A percentile compares a stretch with the other conserved stretches of the same genome.
phyloP scores from a whole-genome alignment of 2,113 vertebrate species.

The Phaethon lepturus region DNA sequence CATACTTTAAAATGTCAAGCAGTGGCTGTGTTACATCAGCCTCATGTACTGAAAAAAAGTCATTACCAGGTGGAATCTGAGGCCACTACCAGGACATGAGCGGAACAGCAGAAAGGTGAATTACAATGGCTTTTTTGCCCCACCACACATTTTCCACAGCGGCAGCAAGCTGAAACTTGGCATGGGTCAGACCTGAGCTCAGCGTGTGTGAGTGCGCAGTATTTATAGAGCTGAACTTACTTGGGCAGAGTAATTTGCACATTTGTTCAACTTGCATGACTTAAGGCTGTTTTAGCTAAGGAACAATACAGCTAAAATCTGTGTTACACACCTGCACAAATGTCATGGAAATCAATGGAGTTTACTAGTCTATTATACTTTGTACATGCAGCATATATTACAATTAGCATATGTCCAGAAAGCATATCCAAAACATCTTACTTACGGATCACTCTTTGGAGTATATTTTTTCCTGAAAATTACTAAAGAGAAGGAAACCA shows the following conservation, averaged over 20 bases:
- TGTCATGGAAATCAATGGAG: neutral
- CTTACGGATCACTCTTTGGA: neutral
- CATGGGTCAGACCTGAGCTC: neutral
- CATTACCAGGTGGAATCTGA: neutral
- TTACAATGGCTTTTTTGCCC: neutral
- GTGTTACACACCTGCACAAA: neutral
- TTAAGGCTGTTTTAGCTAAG: neutral
- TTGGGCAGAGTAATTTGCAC: neutral
- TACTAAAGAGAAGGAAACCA: neutral
- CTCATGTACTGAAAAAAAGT: neutral
- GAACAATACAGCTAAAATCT: neutral
- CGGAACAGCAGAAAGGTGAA: slow-evolving; percentile 6
- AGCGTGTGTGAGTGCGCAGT: fast-evolving
- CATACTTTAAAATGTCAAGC: neutral
- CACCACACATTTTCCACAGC: neutral
- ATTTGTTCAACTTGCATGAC: neutral
- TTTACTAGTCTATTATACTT: neutral
- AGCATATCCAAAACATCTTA: neutral
- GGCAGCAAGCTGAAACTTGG: neutral
- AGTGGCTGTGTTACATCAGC: neutral
- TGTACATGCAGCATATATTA: neutral
- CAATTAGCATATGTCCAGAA: neutral
- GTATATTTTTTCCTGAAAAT: neutral
- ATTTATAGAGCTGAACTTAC: slow-evolving; percentile 5
- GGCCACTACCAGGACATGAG: neutral